Conservation (phyloP, 2,888 invertebrate genomes). For the Deilephila elpenor region DNA sequence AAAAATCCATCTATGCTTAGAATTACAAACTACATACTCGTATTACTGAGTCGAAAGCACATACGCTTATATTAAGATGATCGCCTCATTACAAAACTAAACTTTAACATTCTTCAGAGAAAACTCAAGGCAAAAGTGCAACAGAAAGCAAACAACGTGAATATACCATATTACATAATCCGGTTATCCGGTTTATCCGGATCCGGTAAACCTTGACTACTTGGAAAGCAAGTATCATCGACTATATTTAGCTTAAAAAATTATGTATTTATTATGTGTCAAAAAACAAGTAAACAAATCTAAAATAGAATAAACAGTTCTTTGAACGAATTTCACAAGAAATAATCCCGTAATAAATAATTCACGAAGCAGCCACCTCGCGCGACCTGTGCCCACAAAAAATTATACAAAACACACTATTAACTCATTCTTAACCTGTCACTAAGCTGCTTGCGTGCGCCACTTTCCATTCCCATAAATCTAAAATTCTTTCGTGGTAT, state of each 20-base stretch:
- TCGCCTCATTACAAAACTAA: background rate
- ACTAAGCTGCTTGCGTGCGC: slow-evolving; percentile 31
- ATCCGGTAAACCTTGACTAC: background rate
- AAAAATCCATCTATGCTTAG: background rate
- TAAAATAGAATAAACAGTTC: too few relatives aligned
- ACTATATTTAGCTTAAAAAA: background rate
- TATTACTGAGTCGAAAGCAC: background rate
- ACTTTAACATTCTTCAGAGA: background rate
- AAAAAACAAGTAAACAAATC: too few relatives aligned
- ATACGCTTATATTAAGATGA: background rate
- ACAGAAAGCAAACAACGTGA: background rate
- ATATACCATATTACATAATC: background rate
- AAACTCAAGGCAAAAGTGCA: background rate
- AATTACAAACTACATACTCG: background rate
- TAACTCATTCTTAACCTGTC: slow-evolving; percentile 24
- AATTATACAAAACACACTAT: background rate
- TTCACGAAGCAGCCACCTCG: background rate
- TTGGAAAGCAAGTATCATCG: background rate
- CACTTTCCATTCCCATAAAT: slow-evolving; percentile 47
- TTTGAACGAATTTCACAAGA: background rate
- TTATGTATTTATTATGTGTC: too few relatives aligned
- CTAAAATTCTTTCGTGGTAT: slow-evolving; percentile 30
- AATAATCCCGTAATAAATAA: slow-evolving; percentile 5
- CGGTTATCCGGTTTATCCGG: too few relatives aligned
- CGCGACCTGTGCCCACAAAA: background rate